These are phyloP conservation scores for Crematogaster levior DNA, from an alignment of 2,888 invertebrate species.

Conservation along the genomic window DNA sequence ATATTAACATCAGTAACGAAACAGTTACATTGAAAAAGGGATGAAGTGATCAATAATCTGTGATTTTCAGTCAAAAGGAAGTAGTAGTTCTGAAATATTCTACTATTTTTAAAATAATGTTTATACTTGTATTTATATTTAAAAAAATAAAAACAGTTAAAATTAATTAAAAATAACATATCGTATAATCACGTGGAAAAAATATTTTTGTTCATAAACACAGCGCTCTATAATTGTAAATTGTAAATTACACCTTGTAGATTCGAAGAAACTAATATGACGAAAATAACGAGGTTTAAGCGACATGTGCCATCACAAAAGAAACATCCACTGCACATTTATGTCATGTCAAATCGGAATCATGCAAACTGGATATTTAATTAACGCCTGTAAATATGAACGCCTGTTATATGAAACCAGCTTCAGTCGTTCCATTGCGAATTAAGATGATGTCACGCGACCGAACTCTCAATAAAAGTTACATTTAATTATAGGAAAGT, in stretches of 20 bases:
- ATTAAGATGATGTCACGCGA: slow-evolving; percentile 52
- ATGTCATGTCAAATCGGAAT: slow-evolving; percentile 70
- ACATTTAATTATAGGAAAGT: slow-evolving; percentile 8
- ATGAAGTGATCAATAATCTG: neutral
- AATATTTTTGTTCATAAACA: neutral
- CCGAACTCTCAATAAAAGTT: slow-evolving; percentile 22
- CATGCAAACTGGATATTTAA: slow-evolving; percentile 78
- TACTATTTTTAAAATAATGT: neutral
- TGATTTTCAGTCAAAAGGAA: neutral
- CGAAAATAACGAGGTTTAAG: slow-evolving; percentile 46
- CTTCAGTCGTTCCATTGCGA: slow-evolving; percentile 52
- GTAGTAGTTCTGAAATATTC: neutral
- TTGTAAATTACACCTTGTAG: neutral
- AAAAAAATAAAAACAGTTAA: neutral
- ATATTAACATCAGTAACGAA: neutral
- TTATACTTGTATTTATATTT: neutral
- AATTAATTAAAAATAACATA: neutral
- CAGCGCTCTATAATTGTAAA: neutral
- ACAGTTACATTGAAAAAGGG: neutral
- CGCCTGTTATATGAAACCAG: slow-evolving; percentile 73
- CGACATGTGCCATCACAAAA: slow-evolving; percentile 30
- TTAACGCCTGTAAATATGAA: slow-evolving; percentile 75
- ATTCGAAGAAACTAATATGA: neutral
- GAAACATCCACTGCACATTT: slow-evolving; percentile 58
- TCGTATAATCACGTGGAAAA: neutral